Percentiles rank a stretch among this genome's conserved stretches.
phyloP scores from a whole-genome alignment of 2,888 invertebrate genomes.

The Nephrotoma appendiculata region DNA sequence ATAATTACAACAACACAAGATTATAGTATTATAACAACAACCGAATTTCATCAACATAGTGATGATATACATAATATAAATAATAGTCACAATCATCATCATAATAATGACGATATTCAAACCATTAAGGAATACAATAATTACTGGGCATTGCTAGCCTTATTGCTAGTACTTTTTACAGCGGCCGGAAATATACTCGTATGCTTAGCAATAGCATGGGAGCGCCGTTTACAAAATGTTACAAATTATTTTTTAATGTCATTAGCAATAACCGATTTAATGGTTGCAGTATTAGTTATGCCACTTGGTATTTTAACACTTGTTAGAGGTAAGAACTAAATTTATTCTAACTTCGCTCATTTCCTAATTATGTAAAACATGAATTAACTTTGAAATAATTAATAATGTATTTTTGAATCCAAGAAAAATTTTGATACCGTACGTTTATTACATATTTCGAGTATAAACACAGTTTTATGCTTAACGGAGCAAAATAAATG shows the following conservation, averaged over 20 bases:
- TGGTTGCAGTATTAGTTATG: slow-evolving; percentile 92
- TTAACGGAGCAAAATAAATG: too few relatives aligned
- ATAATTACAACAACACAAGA: not conserved
- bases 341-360: not conserved
- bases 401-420: too few relatives aligned
- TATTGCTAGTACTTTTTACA: slow-evolving; percentile 67
- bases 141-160: slow-evolving; percentile 71
- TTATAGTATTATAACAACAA: not conserved
- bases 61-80: not conserved
- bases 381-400: too few relatives aligned
- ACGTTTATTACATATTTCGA: too few relatives aligned
- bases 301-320: slow-evolving; percentile 77
- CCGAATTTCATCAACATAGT: not conserved
- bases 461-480: too few relatives aligned
- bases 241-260: slow-evolving; percentile 97
- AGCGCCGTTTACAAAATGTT: slow-evolving; percentile 84
- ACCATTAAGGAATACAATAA: slow-evolving; percentile 35
- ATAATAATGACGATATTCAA: not conserved
- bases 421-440: too few relatives aligned
- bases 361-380: too few relatives aligned
- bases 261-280: slow-evolving; percentile 84
- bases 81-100: not conserved
- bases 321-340: slow-evolving; percentile 51
- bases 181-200: slow-evolving; percentile 88
- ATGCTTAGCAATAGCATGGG: slow-evolving; percentile 84